Evolutionary conservation across 2,113 vertebrate species (phyloP).

Genomic region (Cryptomyrus ogoouensis): DNA sequence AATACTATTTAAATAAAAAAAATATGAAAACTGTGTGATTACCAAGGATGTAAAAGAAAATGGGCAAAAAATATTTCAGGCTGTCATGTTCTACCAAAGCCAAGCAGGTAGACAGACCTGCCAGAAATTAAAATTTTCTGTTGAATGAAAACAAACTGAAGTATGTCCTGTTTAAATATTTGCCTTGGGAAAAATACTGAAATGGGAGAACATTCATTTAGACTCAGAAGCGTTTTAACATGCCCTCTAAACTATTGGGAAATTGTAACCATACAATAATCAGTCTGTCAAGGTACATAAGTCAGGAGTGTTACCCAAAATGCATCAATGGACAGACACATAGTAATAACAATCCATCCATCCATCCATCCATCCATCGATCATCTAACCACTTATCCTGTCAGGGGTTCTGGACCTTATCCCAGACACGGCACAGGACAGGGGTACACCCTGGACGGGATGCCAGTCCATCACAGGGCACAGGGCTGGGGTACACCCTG

Average conservation of each 20-base stretch:
- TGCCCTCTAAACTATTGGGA: not conserved
- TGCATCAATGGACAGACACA: not conserved
- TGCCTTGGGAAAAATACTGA: conserved; percentile 39
- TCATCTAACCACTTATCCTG: not conserved
- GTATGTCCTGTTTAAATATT: conserved; percentile 59
- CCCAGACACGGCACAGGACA: not conserved
- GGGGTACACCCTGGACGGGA: not conserved
- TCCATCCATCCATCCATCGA: not conserved
- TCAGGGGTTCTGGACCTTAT: not conserved
- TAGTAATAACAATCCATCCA: not conserved
- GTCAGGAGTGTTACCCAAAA: not conserved
- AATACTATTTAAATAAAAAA: not conserved
- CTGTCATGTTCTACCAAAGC: not conserved
- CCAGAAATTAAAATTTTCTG: conserved; percentile 44
- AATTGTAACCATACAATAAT: not conserved
- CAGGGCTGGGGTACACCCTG: not conserved
- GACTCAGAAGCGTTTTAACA: conserved; percentile 14
- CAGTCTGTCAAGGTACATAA: not conserved
- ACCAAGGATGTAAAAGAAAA: not conserved
- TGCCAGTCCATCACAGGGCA: not conserved
- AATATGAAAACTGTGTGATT: not conserved
- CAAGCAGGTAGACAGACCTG: conserved; percentile 4
- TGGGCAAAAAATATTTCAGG: not conserved
- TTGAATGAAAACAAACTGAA: conserved; percentile 53
- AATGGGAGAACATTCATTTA: conserved; percentile 24